A percentile compares a stretch with the other conserved stretches of the same genome.
Evolutionary conservation across 2,797 vertebrate species (phyloP).

Genomic region (Phataginus tricuspis): DNA sequence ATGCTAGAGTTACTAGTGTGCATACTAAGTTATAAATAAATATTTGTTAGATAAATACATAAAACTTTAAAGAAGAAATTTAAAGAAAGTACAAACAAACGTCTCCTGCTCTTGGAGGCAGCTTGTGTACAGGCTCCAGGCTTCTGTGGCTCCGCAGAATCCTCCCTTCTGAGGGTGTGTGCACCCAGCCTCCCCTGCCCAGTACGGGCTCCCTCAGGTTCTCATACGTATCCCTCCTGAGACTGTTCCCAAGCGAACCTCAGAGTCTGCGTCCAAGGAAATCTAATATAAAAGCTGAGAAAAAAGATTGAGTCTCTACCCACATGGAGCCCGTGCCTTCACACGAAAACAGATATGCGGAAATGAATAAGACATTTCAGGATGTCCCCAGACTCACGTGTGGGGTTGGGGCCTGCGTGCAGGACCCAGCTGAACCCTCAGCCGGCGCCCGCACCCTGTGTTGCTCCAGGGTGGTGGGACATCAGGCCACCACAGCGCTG

Average conservation of each 20-base stretch:
- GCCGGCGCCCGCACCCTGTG: constrained; percentile 36
- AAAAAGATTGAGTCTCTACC: not conserved
- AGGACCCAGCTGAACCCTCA: not conserved
- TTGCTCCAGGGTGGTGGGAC: not conserved
- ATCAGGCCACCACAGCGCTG: too few relatives aligned
- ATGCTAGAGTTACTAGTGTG: not conserved
- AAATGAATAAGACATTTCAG: not conserved
- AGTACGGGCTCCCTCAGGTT: not conserved
- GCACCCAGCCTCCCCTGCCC: not conserved
- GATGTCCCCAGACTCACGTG: not conserved
- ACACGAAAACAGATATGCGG: not conserved
- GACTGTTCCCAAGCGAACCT: not conserved
- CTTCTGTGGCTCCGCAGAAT: not conserved
- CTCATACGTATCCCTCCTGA: not conserved
- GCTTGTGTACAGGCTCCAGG: not conserved
- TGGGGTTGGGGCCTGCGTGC: not conserved
- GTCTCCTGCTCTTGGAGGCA: not conserved
- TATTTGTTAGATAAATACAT: not conserved
- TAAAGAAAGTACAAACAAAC: not conserved
- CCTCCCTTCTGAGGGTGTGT: not conserved
- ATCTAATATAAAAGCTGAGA: not conserved
- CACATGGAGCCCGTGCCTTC: not conserved
- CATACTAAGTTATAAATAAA: not conserved
- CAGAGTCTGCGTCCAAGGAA: not conserved
- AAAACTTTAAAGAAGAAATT: not conserved